Evolutionary conservation across 37 sponge, comb jelly and placozoan genomes (phyloP).

Genomic region (Axinella damicornis): DNA sequence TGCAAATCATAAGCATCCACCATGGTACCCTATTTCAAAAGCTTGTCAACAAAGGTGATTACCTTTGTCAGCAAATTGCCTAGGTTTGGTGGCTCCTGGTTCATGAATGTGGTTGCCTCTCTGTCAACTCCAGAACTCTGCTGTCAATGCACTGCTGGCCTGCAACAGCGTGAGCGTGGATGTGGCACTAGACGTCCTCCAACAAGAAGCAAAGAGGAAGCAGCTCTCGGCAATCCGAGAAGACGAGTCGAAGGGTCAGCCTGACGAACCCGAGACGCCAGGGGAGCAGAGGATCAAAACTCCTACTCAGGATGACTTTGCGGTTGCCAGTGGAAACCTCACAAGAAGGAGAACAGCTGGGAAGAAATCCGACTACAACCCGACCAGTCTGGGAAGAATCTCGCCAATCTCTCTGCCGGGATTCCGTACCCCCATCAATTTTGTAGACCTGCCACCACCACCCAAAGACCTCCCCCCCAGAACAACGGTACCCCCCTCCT

Average conservation of each 20-base stretch:
- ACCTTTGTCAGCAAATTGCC: background rate
- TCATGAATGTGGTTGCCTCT: background rate
- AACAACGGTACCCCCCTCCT: background rate
- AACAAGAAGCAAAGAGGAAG: slow-evolving; percentile 11
- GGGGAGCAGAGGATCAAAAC: slow-evolving; percentile 2
- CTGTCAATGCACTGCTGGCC: slow-evolving; percentile 57
- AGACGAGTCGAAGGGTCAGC: background rate
- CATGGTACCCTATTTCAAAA: too few species aligned
- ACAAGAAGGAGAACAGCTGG: too few species aligned
- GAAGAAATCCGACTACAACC: background rate
- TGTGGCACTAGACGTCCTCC: slow-evolving; percentile 66
- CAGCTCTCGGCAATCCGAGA: slow-evolving; percentile 46
- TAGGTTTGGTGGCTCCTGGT: background rate
- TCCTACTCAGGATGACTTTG: slow-evolving; percentile 7
- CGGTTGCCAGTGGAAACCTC: too few species aligned
- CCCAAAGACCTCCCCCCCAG: background rate
- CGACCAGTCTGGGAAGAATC: slow-evolving; percentile 13
- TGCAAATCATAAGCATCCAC: too few species aligned
- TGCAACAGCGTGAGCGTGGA: slow-evolving; percentile 70
- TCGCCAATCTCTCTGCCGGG: slow-evolving; percentile 51
- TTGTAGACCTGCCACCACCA: slow-evolving; percentile 22
- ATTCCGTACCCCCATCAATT: slow-evolving; percentile 37
- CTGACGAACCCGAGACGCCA: background rate
- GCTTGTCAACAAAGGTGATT: too few species aligned
- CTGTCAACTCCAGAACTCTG: slow-evolving; percentile 43